A percentile compares a stretch with the other conserved stretches of the same genome.
phyloP scores from a whole-genome alignment of 1,140 invertebrate species.

The Drosophila bocki region DNA sequence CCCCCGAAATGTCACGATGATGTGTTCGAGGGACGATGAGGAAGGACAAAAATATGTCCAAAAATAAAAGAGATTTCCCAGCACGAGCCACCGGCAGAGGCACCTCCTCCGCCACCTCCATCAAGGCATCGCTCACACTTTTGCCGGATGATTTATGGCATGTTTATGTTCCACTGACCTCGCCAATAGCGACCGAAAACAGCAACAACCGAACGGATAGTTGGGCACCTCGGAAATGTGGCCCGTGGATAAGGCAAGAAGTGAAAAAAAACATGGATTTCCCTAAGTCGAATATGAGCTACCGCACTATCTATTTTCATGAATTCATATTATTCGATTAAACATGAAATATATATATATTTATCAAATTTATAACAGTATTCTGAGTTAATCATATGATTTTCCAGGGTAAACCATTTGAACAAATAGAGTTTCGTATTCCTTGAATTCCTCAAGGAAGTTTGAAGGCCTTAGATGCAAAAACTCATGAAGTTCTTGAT shows the following conservation, averaged over 20 bases:
- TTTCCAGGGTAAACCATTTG: background rate
- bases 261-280: background rate
- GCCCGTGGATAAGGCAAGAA: constrained; percentile 35
- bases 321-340: background rate
- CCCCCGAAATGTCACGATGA: constrained; percentile 38
- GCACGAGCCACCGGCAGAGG: constrained; percentile 51
- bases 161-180: constrained; percentile 80
- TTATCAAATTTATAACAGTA: background rate
- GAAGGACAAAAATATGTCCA: constrained; percentile 57
- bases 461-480: background rate
- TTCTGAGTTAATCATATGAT: background rate
- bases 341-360: too few relatives aligned
- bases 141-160: constrained; percentile 70
- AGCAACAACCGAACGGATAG: constrained; percentile 35
- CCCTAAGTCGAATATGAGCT: constrained; percentile 2
- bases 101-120: constrained; percentile 42
- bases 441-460: background rate
- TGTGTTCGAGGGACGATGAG: constrained; percentile 14
- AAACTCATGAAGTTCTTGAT: background rate
- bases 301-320: background rate
- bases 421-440: background rate
- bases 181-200: constrained; percentile 54
- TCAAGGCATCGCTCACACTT: constrained; percentile 42
- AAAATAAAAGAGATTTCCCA: constrained; percentile 61
- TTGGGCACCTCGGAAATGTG: constrained; percentile 38